Evolutionary conservation across 2,888 invertebrate genomes (phyloP), one percentile per base, ranked within the genome.

Genomic region (Cheilosia vernalis): DNA sequence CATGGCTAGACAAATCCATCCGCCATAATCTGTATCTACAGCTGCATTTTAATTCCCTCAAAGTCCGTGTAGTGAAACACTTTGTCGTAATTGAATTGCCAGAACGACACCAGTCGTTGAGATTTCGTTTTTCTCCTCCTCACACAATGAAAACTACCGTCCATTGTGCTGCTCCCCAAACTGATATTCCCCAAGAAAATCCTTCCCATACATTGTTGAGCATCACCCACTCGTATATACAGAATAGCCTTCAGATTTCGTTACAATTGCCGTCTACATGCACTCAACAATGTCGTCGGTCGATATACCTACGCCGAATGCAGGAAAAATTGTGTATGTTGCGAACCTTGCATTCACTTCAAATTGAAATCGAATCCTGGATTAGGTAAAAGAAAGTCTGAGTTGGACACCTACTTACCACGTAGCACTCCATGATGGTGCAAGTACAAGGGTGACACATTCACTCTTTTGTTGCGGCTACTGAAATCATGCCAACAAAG

Each of bases 21-120:
- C 30, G 15, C 19, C 30, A 30, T 7, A 13, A 30, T 89, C 87
- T 90, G 89, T 42, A 92, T 74, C 73, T 24, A 15, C 37, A 78
- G 55, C 60, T 72, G 27, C 44, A 47, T 53, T 83, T 83, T 69
- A 74, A 79, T 79, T 74, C 74, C 64, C 58, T 64, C 21, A 13
- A 40, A 70, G 74, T 79, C 74, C 55, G n/a, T 60, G 64, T 42
- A 60, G 63, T 74, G 70, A 55, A 70, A 76, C 80, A 76, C 70
- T 84, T 76, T 42, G 4, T 47, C 47, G 64, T 84, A 84, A 84
- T 84, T 84, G 84, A 80, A 84, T 80, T 70, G 80, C 79, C 30
- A 60, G 60, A 44, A 37, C 67, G 73, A 78, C 63, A 63, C 70
- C 47, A 77, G 42, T 58, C 15, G 58, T 51, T 30, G 47, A 70